Percentiles rank a stretch among this genome's conserved stretches.
phyloP scores from a whole-genome alignment of 2,797 vertebrate genomes.

The Halcyon smyrnensis region DNA sequence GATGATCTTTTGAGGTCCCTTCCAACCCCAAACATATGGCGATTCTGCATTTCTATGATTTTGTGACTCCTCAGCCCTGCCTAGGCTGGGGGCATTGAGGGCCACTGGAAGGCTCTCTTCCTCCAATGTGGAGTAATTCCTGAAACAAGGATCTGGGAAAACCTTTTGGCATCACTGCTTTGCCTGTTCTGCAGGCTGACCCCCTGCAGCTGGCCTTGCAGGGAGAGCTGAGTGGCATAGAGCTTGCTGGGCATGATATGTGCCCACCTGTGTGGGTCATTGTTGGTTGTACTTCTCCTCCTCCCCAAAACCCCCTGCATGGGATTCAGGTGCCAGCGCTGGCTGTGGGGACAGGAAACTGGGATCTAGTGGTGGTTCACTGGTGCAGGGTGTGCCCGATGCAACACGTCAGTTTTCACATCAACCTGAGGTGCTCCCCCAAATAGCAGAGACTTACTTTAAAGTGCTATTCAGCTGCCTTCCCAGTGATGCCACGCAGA shows the following conservation, averaged over 20 bases:
- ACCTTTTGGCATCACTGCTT: background rate
- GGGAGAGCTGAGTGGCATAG: background rate
- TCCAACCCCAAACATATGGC: too few species aligned
- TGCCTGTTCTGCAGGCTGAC: background rate
- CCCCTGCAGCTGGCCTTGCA: background rate
- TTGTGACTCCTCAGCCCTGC: background rate
- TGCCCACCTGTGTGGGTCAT: background rate
- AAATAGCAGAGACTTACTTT: background rate
- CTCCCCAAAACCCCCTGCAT: fast-evolving
- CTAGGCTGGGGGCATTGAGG: fast-evolving
- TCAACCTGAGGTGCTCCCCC: fast-evolving
- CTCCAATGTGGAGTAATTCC: background rate
- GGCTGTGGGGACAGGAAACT: background rate
- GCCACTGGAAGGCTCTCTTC: background rate
- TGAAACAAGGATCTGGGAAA: background rate
- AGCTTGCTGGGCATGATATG: background rate
- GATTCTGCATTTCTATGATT: too few species aligned
- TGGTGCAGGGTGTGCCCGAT: background rate
- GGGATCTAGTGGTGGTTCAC: background rate
- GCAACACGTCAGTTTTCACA: fast-evolving
- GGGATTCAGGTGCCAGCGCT: fast-evolving
- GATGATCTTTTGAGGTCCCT: too few species aligned
- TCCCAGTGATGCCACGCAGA: fast-evolving
- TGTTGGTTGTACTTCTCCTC: background rate
- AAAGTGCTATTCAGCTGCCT: background rate